Evolutionary conservation across 2,888 invertebrate genomes (phyloP).

Genomic region (Drosophila pullipes): DNA sequence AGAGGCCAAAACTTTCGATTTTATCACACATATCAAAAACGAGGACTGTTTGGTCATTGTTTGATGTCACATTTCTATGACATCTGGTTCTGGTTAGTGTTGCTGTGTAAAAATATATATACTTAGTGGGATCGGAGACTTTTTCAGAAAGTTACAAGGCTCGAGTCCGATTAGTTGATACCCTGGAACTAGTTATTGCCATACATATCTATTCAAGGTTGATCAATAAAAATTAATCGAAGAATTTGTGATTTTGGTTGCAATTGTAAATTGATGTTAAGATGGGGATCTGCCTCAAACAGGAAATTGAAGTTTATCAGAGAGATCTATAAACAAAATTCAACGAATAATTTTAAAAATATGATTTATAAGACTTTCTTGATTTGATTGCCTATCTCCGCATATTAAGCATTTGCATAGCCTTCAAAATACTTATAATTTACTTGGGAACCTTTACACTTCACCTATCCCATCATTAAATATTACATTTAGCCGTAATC

Average conservation of each 20-base stretch:
- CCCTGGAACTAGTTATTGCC: no score
- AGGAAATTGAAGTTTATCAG: background rate
- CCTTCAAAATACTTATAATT: background rate
- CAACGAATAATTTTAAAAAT: background rate
- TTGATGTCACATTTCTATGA: background rate
- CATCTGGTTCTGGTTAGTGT: no score
- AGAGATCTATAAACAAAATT: background rate
- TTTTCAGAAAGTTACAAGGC: no score
- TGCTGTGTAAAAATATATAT: no score
- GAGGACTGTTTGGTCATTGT: background rate
- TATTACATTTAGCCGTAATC: slow-evolving; percentile 26
- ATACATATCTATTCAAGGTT: no score
- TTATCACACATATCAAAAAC: background rate
- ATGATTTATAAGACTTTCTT: background rate
- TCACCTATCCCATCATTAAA: background rate
- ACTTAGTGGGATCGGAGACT: no score
- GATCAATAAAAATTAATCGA: background rate
- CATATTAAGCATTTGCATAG: background rate
- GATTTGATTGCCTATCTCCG: background rate
- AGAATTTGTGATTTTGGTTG: background rate
- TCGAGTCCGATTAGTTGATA: no score
- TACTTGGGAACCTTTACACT: background rate
- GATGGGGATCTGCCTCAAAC: background rate
- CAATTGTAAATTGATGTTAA: background rate
- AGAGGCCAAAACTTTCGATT: background rate